These are phyloP conservation scores for Zapus hudsonius DNA, from an alignment of 2,113 vertebrate genomes.

Conservation along the genomic window DNA sequence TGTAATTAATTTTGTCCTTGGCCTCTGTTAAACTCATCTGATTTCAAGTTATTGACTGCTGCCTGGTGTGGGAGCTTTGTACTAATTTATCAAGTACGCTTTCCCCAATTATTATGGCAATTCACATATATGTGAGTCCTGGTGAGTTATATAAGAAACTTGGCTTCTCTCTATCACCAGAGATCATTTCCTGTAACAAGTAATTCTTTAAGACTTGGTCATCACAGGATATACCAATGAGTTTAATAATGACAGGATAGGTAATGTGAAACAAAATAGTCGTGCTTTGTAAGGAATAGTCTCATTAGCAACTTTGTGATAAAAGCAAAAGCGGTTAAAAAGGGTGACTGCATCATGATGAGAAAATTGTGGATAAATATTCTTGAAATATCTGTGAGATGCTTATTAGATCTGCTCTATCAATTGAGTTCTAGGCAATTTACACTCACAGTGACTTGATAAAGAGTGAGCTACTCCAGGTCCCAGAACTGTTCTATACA, in stretches of 20 bases:
- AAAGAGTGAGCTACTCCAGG: neutral
- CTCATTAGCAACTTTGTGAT: slow-evolving; percentile 4
- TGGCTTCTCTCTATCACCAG: neutral
- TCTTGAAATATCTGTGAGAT: neutral
- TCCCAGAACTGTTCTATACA: neutral
- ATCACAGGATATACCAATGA: neutral
- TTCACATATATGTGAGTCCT: neutral
- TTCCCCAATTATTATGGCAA: slow-evolving; percentile 15
- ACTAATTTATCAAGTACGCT: slow-evolving; percentile 26
- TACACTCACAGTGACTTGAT: neutral
- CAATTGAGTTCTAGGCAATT: neutral
- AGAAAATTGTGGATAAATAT: neutral
- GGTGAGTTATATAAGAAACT: neutral
- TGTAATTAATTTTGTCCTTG: slow-evolving; percentile 59
- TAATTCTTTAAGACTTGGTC: neutral
- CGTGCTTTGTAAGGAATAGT: neutral
- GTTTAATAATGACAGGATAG: slow-evolving; percentile 22
- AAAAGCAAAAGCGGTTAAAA: slow-evolving; percentile 38
- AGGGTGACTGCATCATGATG: neutral
- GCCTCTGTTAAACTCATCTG: slow-evolving; percentile 7
- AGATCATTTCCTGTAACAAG: neutral
- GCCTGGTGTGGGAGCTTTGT: neutral
- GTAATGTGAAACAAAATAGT: neutral
- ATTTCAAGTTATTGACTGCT: slow-evolving; percentile 14
- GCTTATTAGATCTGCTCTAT: neutral